phyloP scores from a whole-genome alignment of 1,140 invertebrate species.

The Latrodectus geometricus region DNA sequence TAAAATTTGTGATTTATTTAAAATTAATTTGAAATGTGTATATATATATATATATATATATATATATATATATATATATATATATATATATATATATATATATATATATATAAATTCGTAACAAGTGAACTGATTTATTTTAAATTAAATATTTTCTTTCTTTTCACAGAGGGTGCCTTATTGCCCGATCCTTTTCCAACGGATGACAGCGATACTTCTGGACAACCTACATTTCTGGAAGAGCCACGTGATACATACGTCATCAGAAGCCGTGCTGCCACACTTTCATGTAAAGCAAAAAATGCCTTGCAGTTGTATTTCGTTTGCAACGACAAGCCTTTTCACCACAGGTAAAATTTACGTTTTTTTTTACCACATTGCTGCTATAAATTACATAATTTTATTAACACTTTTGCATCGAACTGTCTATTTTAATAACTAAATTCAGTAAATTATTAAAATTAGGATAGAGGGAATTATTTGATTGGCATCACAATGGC shows the following conservation, averaged over 20 bases:
- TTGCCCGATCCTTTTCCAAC: slow-evolving; percentile 62
- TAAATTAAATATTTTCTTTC: not conserved
- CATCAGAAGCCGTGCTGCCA: slow-evolving; percentile 87
- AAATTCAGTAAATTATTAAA: too few species aligned
- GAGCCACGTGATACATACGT: slow-evolving; percentile 89
- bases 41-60: too few species aligned
- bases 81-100: too few species aligned
- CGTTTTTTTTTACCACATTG: not conserved
- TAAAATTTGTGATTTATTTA: too few species aligned
- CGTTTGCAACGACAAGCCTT: slow-evolving; percentile 48
- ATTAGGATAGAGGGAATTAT: too few species aligned
- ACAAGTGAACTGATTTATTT: too few species aligned
- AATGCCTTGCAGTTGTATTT: slow-evolving; percentile 79
- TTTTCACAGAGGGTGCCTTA: slow-evolving; percentile 23
- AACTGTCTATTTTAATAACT: too few species aligned
- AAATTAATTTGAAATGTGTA: too few species aligned
- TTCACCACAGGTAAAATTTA: slow-evolving; percentile 67
- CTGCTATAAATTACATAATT: not conserved
- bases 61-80: too few species aligned
- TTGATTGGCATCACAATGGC: not conserved
- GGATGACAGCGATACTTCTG: slow-evolving; percentile 55
- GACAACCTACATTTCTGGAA: slow-evolving; percentile 83
- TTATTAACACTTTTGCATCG: not conserved
- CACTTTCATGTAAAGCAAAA: slow-evolving; percentile 85
- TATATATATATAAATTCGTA: too few species aligned